phyloP scores from a whole-genome alignment of 2,113 vertebrate species.

The Oreochromis tanganicae region DNA sequence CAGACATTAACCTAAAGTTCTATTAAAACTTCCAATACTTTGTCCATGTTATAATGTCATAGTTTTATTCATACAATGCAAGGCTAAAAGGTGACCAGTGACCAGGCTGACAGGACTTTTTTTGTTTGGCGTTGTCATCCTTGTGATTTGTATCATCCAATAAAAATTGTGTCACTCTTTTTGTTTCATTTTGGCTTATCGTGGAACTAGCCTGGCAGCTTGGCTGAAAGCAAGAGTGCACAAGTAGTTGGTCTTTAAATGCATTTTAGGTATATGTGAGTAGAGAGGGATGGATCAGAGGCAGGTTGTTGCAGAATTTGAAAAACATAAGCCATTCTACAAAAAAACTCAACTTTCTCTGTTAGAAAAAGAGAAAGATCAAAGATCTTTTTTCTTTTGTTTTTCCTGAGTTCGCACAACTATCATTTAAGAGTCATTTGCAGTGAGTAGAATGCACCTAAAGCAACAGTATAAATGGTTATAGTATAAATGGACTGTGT shows the following conservation, averaged over 20 bases:
- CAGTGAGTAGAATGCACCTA: neutral
- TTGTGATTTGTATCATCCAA: neutral
- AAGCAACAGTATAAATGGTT: neutral
- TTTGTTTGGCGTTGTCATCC: accelerated
- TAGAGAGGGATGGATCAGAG: neutral
- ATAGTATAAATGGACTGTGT: neutral
- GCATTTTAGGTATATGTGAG: neutral
- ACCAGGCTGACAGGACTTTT: neutral
- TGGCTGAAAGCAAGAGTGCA: neutral
- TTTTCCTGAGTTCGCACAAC: neutral
- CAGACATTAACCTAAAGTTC: neutral
- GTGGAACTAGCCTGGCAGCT: neutral
- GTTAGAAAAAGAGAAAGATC: neutral
- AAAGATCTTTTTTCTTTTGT: neutral
- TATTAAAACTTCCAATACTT: neutral
- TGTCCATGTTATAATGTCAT: neutral
- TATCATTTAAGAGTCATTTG: neutral
- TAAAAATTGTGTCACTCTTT: neutral
- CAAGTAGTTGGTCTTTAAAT: neutral
- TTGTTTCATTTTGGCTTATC: neutral
- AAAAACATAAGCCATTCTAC: neutral
- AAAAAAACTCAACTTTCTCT: neutral
- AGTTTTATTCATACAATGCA: neutral
- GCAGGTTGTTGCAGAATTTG: neutral
- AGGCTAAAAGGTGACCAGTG: neutral